These are phyloP conservation scores for Epizoanthus scotinus DNA, from an alignment of 92 coral and sea anemone species.

Conservation along the genomic window DNA sequence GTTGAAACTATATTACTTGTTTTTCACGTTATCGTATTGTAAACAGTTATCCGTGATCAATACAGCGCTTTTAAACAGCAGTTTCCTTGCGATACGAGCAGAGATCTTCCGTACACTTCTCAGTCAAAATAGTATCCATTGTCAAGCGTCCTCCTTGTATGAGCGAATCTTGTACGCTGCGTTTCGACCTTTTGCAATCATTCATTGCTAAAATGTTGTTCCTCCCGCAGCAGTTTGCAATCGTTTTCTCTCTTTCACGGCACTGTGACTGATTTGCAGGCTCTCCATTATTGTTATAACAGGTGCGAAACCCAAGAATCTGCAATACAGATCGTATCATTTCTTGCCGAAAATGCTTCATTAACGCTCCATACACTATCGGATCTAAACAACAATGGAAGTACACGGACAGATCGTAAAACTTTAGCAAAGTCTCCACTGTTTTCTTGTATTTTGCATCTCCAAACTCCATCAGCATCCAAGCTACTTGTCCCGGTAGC, in stretches of 20 bases:
- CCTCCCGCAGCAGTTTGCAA: neutral
- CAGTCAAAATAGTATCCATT: neutral
- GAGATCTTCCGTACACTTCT: neutral
- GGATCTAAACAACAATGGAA: conserved; percentile 67
- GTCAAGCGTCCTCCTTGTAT: neutral
- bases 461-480: conserved; percentile 60
- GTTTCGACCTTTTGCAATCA: neutral
- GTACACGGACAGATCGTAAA: conserved; percentile 62
- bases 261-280: neutral
- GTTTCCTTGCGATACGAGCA: conserved; percentile 16
- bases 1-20: too few relatives aligned
- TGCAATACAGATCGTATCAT: conserved; percentile 5
- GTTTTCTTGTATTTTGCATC: conserved; percentile 28
- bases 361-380: conserved; percentile 59
- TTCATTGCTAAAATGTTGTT: neutral
- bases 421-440: conserved; percentile 41
- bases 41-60: too few relatives aligned
- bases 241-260: neutral
- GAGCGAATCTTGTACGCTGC: neutral
- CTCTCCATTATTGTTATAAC: neutral
- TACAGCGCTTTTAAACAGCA: neutral
- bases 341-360: conserved; percentile 55
- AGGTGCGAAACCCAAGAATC: neutral
- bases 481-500: conserved; percentile 69
- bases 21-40: too few relatives aligned